Percentiles rank a stretch among this genome's conserved stretches.
These are phyloP conservation scores for Zonitis immaculata DNA, from an alignment of 2,888 invertebrate genomes.

Conservation along the genomic window DNA sequence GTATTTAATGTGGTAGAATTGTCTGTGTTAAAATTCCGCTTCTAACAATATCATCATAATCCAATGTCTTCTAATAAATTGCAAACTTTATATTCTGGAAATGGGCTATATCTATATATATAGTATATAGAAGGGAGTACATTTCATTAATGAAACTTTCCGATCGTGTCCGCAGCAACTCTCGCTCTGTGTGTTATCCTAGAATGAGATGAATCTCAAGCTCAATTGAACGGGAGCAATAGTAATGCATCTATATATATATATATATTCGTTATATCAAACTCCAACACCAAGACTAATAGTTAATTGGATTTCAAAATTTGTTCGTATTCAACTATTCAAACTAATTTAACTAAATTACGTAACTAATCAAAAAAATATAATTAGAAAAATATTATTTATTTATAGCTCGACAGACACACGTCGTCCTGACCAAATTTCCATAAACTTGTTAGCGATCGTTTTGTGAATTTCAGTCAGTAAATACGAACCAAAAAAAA, in stretches of 20 bases:
- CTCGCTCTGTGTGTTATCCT: constrained; percentile 30
- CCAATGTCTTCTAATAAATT: constrained; percentile 32
- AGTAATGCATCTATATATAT: constrained; percentile 31
- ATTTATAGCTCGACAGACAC: too few relatives aligned
- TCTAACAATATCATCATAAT: constrained; percentile 27
- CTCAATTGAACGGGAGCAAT: constrained; percentile 32
- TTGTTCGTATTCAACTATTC: constrained; percentile 10
- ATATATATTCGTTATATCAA: too few relatives aligned
- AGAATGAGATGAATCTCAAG: constrained; percentile 30
- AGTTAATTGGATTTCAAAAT: constrained; percentile 38
- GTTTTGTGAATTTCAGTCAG: too few relatives aligned
- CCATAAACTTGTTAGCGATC: too few relatives aligned
- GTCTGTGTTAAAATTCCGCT: constrained; percentile 15
- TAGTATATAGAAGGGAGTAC: constrained; percentile 37
- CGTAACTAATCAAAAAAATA: too few relatives aligned
- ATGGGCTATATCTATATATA: too few relatives aligned
- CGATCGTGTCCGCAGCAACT: constrained; percentile 37
- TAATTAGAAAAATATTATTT: too few relatives aligned
- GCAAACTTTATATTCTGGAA: constrained; percentile 37
- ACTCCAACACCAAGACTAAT: constrained; percentile 17
- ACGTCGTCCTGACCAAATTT: too few relatives aligned
- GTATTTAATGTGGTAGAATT: neutral
- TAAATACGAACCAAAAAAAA: too few relatives aligned
- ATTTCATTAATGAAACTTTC: constrained; percentile 42
- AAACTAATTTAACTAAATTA: neutral